Evolutionary conservation across 2,888 invertebrate species (phyloP), one percentile per base, ranked within the genome.

Genomic region (Spodoptera littoralis): DNA sequence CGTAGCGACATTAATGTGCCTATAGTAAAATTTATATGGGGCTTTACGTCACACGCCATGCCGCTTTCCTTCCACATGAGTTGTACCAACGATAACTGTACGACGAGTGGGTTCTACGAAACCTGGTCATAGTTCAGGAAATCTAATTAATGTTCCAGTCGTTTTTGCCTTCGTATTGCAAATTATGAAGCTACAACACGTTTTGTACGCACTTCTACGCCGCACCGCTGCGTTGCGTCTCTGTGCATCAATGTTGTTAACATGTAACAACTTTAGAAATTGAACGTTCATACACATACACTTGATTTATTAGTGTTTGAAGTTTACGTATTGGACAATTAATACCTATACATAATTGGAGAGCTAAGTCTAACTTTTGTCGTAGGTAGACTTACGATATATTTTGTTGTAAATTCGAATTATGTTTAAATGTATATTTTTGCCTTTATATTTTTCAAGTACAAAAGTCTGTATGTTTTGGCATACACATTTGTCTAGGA

Each of bases 1-100:
- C 93, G 93, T 93, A 92, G 90, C 91, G 92, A 94, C 93, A 93
- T 94, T 94, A 94, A 94, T 94, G 92, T 92, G 90, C 87, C 88
- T 89, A 93, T 92, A 93, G 92, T 92, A 93, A 93, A 93, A 93
- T 94, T 94, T 94, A 94, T 94, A 93, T 92, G 92, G 90, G 88
- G 89, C 86, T 89, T 90, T 92, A 92, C 93, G 92, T 92, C 93
- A 92, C 84, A 86, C 81, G 85, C 80, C 80, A 86, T 81, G 81
- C 84, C 85, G 88, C 90, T 92, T 93, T 91, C 81, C 89, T 88
- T 88, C 84, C 87, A 88, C 83, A 88, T 86, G 87, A 89, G 83
- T 88, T 86, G 83, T 84, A 83, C 81, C 80, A 82, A 77, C 89
- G 89, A 90, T 91, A 91, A 89, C 86, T 82, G 83, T 77, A 70